These are phyloP conservation scores for Coelogynopora nodosa DNA, from an alignment of 2,888 invertebrate genomes.

Conservation along the genomic window DNA sequence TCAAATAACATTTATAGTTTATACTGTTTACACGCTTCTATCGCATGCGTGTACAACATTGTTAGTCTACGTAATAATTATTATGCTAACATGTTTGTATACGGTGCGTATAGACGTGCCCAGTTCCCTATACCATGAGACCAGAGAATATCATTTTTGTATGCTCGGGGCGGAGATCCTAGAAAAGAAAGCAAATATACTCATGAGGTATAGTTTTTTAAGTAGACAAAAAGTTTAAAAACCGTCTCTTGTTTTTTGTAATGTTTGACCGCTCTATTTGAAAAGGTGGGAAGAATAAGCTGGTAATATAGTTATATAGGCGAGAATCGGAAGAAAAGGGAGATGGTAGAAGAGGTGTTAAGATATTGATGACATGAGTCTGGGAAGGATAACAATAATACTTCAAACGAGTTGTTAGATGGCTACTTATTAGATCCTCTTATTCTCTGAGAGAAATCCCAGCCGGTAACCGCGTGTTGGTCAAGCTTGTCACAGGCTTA, in stretches of 20 bases:
- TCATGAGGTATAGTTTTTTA: not conserved
- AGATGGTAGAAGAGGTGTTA: too few species aligned
- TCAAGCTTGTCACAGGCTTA: not conserved
- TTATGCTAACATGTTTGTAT: not conserved
- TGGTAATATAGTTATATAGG: too few species aligned
- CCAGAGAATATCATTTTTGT: not conserved
- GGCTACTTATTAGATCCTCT: too few species aligned
- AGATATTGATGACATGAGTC: too few species aligned
- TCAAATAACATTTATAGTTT: too few species aligned
- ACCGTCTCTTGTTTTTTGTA: not conserved
- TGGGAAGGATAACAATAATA: not conserved
- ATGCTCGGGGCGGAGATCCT: not conserved
- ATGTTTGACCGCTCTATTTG: constrained; percentile 5
- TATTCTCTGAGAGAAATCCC: not conserved
- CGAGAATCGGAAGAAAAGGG: too few species aligned
- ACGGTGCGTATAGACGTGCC: not conserved
- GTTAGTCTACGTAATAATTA: not conserved
- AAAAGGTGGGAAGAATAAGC: not conserved
- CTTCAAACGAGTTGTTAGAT: not conserved
- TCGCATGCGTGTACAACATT: not conserved
- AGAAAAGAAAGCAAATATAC: not conserved
- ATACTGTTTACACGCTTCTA: not conserved
- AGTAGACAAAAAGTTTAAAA: not conserved
- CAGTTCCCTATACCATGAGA: not conserved
- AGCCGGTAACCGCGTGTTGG: not conserved